Conservation (phyloP, 2,797 vertebrate species). For the Pristis pectinata region DNA sequence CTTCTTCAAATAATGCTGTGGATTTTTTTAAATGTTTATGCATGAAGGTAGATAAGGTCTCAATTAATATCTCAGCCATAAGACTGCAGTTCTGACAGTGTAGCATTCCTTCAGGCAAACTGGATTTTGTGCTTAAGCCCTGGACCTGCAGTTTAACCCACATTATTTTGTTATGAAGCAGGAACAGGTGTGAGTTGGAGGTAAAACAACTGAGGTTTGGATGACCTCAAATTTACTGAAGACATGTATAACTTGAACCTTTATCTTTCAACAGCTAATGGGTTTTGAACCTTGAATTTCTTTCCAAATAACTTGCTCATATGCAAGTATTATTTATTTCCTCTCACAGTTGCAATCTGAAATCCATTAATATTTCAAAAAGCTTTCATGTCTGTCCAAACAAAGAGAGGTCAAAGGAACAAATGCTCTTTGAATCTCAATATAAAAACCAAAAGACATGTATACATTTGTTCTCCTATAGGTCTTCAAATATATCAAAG, state of each 20-base stretch:
- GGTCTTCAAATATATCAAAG: not conserved
- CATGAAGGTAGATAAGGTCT: too few species aligned
- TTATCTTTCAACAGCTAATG: not conserved
- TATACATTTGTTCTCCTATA: not conserved
- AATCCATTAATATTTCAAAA: constrained; percentile 14
- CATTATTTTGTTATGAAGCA: too few species aligned
- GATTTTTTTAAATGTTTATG: too few species aligned
- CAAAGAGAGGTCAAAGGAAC: not conserved
- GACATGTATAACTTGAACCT: not conserved
- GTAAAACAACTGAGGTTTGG: too few species aligned
- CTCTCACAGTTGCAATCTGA: not conserved
- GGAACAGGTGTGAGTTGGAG: too few species aligned
- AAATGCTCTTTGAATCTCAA: not conserved
- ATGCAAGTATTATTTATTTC: not conserved
- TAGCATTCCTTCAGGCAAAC: too few species aligned
- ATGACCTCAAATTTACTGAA: not conserved
- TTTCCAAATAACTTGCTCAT: not conserved
- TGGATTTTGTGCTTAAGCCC: too few species aligned
- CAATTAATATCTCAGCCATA: too few species aligned
- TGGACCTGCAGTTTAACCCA: too few species aligned
- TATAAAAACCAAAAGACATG: not conserved
- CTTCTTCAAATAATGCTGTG: too few species aligned
- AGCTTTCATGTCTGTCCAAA: not conserved
- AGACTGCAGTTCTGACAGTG: too few species aligned
- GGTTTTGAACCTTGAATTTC: not conserved